phyloP scores from a whole-genome alignment of 2,888 invertebrate species.

The Diaperis boleti region DNA sequence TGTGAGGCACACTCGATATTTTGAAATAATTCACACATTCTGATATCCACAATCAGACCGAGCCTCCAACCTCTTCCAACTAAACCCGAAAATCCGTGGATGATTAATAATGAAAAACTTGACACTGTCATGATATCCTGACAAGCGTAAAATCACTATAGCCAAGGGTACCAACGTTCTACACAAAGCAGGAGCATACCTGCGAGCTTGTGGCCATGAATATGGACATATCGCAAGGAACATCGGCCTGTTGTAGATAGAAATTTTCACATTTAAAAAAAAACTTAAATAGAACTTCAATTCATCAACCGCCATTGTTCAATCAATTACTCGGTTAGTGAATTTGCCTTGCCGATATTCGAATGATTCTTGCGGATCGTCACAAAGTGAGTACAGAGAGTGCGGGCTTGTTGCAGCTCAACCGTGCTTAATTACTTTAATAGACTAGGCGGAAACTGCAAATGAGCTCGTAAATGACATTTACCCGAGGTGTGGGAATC shows the following conservation, averaged over 20 bases:
- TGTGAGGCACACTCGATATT: no score
- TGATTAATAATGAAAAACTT: background rate
- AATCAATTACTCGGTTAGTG: constrained; percentile 18
- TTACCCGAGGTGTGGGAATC: constrained; percentile 35
- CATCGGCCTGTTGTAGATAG: constrained; percentile 73
- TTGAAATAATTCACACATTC: no score
- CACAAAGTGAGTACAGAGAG: constrained; percentile 6
- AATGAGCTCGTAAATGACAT: constrained; percentile 36
- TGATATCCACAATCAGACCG: no score
- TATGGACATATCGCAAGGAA: constrained; percentile 81
- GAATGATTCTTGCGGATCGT: constrained; percentile 28
- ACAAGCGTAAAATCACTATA: constrained; percentile 35
- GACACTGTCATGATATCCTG: constrained; percentile 7
- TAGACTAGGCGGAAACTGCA: constrained; percentile 37
- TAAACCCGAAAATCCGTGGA: no score
- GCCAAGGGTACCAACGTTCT: constrained; percentile 32
- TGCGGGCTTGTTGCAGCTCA: constrained; percentile 32
- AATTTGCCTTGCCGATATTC: constrained; percentile 23
- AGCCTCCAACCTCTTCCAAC: no score
- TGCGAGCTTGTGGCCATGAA: constrained; percentile 76
- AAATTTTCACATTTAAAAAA: constrained; percentile 12
- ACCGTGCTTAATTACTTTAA: constrained; percentile 38
- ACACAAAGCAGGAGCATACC: constrained; percentile 58
- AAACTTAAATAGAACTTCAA: no score
- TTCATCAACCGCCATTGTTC: constrained; percentile 16